These are phyloP conservation scores for Pseudochirops cupreus DNA, from an alignment of 2,797 vertebrate genomes.

Conservation along the genomic window DNA sequence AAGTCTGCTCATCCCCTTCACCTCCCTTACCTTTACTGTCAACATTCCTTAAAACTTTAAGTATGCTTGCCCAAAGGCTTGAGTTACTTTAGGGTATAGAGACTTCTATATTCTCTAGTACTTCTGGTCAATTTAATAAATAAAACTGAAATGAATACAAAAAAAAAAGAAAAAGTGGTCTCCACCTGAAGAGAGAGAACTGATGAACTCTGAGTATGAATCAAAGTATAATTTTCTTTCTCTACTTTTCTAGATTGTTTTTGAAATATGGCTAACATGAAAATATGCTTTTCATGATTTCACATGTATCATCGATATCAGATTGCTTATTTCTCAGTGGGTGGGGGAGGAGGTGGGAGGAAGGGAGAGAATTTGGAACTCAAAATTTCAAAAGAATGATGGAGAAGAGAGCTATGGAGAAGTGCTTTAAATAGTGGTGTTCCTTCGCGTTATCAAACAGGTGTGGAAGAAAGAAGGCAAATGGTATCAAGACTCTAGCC, in stretches of 20 bases:
- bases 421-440: not conserved
- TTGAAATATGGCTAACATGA: not conserved
- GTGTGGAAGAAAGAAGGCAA: not conserved
- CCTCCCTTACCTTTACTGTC: not conserved
- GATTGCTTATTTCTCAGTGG: not conserved
- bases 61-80: not conserved
- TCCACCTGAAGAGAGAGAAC: not conserved
- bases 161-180: too few species aligned
- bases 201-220: not conserved
- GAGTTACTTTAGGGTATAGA: conserved; percentile 20
- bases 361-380: not conserved
- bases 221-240: not conserved
- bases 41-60: not conserved
- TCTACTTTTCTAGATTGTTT: not conserved
- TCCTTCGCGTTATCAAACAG: not conserved
- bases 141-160: not conserved
- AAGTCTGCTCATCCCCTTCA: not conserved
- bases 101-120: conserved; percentile 29
- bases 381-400: not conserved
- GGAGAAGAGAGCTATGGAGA: too few species aligned
- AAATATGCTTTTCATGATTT: not conserved
- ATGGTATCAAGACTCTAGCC: not conserved
- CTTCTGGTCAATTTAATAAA: conserved; percentile 18
- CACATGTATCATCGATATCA: not conserved
- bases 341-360: not conserved